Evolutionary conservation across 2,888 invertebrate species (phyloP).

Genomic region (Rosalia funebris): DNA sequence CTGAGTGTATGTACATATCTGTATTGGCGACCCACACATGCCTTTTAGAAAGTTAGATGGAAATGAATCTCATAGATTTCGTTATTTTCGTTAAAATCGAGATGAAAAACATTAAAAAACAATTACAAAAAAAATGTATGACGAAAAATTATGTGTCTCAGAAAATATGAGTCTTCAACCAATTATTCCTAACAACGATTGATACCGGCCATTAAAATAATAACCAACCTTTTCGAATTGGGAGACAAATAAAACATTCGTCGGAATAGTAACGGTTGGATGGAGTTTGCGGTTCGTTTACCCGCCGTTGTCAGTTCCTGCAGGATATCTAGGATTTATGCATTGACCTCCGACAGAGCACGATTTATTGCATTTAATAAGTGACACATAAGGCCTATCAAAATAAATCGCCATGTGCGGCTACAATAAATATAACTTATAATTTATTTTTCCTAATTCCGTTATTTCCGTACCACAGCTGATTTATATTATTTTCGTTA

Average conservation of each 20-base stretch:
- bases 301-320: slow-evolving; percentile 30
- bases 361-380: slow-evolving; percentile 45
- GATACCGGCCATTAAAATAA: slow-evolving; percentile 31
- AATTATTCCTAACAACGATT: neutral
- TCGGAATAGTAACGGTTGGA: slow-evolving; percentile 40
- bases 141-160: too few relatives aligned
- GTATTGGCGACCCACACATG: too few relatives aligned
- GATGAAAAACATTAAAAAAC: too few relatives aligned
- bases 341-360: slow-evolving; percentile 40
- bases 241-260: slow-evolving; percentile 39
- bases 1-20: too few relatives aligned
- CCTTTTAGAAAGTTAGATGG: too few relatives aligned
- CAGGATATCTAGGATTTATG: slow-evolving; percentile 44
- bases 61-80: too few relatives aligned
- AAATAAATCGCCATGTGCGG: slow-evolving; percentile 32
- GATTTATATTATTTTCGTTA: too few relatives aligned
- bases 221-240: slow-evolving; percentile 30
- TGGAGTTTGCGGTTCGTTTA: slow-evolving; percentile 43
- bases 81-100: too few relatives aligned
- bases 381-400: slow-evolving; percentile 41
- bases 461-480: neutral
- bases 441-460: slow-evolving; percentile 21
- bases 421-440: slow-evolving; percentile 22
- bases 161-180: too few relatives aligned
- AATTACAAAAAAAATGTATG: too few relatives aligned